Percentiles rank a stretch among this genome's conserved stretches.
Evolutionary conservation across 2,888 invertebrate genomes (phyloP).

Genomic region (Teleiodes luculella): DNA sequence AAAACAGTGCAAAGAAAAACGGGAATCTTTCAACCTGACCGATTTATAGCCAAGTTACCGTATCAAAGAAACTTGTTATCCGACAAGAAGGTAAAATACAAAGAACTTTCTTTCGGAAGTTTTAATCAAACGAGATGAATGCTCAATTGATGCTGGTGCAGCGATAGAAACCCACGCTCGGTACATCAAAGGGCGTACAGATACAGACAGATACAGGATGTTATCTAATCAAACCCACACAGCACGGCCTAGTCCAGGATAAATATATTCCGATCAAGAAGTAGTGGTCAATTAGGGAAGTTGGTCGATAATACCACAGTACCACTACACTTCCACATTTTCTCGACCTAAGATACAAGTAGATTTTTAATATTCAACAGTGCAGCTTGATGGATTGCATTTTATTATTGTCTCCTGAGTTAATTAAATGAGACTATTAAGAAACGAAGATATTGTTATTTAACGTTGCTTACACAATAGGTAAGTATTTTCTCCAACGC

Average conservation of each 20-base stretch:
- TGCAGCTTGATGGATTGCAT: too few relatives aligned
- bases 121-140: neutral
- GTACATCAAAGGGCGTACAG: neutral
- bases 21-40: neutral
- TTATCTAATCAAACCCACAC: slow-evolving; percentile 8
- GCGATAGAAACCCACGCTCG: slow-evolving; percentile 6
- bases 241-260: neutral
- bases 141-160: slow-evolving; percentile 2
- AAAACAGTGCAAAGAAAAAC: too few relatives aligned
- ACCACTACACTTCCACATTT: too few relatives aligned
- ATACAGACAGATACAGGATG: neutral
- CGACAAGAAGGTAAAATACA: neutral
- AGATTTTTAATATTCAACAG: too few relatives aligned
- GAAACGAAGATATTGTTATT: too few relatives aligned
- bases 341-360: too few relatives aligned
- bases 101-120: neutral
- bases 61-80: neutral
- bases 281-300: neutral
- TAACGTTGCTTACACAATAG: too few relatives aligned
- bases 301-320: too few relatives aligned
- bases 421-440: too few relatives aligned
- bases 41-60: neutral
- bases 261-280: neutral
- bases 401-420: too few relatives aligned
- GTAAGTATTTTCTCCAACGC: too few relatives aligned